These are phyloP conservation scores for Sceloporus tristichus DNA, from an alignment of 2,113 vertebrate genomes.

Conservation along the genomic window DNA sequence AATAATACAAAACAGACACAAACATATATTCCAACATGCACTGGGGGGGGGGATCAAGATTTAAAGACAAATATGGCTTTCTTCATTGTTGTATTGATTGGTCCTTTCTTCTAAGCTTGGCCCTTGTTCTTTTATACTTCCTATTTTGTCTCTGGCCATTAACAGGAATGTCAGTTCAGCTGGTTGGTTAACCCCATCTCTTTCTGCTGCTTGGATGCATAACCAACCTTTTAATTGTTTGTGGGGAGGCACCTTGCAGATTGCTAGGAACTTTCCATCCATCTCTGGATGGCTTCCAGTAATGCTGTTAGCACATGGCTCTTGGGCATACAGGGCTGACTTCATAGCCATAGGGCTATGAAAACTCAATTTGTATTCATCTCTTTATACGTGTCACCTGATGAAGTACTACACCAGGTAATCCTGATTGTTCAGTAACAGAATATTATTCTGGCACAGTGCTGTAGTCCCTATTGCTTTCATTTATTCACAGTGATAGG, in stretches of 20 bases:
- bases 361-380: conserved; percentile 13
- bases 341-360: conserved; percentile 23
- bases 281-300: conserved; percentile 19
- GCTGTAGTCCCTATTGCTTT: background rate
- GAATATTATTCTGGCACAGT: conserved; percentile 2
- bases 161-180: background rate
- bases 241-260: conserved; percentile 14
- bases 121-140: accelerated
- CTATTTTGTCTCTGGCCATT: conserved; percentile 6
- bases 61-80: background rate
- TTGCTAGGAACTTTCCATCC: background rate
- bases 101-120: background rate
- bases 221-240: background rate
- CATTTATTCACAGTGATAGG: conserved; percentile 21
- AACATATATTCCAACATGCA: background rate
- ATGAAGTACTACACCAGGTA: conserved; percentile 20
- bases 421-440: background rate
- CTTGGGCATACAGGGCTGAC: conserved; percentile 29
- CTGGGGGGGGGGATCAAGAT: no score
- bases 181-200: background rate
- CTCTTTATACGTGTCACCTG: background rate
- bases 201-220: background rate
- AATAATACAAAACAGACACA: background rate
- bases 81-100: background rate
- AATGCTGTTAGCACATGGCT: conserved; percentile 6